phyloP scores from a whole-genome alignment of 2,888 invertebrate genomes.

The Andrena trimmerana region DNA sequence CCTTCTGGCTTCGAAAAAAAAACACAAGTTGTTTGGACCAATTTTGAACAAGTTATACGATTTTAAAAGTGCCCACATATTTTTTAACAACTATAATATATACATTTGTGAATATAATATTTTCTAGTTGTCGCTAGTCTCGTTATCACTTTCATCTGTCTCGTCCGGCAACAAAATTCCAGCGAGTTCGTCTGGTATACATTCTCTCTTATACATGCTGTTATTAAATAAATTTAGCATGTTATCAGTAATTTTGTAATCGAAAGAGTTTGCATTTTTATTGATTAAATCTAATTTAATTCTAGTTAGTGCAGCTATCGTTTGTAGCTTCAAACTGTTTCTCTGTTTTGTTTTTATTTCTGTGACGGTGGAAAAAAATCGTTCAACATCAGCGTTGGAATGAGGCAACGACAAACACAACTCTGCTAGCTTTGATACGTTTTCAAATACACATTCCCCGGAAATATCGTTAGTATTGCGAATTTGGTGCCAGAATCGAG shows the following conservation, averaged over 20 bases:
- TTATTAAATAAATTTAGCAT: conserved; percentile 11
- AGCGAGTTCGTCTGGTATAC: too few relatives aligned
- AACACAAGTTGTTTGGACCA: too few relatives aligned
- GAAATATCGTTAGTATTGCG: neutral
- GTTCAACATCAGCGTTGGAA: conserved; percentile 1
- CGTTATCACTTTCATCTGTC: too few relatives aligned
- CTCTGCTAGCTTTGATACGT: neutral
- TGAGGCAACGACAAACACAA: neutral
- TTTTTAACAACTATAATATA: too few relatives aligned
- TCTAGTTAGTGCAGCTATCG: neutral
- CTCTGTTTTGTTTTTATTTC: neutral
- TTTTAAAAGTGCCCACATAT: too few relatives aligned
- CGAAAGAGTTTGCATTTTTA: neutral
- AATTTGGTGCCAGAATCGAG: neutral
- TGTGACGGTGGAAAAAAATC: neutral
- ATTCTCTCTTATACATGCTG: neutral
- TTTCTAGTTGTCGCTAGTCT: too few relatives aligned
- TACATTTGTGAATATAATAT: too few relatives aligned
- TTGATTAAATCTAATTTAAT: conserved; percentile 7
- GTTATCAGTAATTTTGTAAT: neutral
- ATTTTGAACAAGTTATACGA: too few relatives aligned
- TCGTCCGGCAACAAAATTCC: too few relatives aligned
- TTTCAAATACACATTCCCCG: neutral
- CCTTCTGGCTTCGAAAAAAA: too few relatives aligned
- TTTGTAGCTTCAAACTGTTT: conserved; percentile 3